Conservation (phyloP, 1,140 invertebrate genomes). For the Pseudomyrmex sp. region DNA sequence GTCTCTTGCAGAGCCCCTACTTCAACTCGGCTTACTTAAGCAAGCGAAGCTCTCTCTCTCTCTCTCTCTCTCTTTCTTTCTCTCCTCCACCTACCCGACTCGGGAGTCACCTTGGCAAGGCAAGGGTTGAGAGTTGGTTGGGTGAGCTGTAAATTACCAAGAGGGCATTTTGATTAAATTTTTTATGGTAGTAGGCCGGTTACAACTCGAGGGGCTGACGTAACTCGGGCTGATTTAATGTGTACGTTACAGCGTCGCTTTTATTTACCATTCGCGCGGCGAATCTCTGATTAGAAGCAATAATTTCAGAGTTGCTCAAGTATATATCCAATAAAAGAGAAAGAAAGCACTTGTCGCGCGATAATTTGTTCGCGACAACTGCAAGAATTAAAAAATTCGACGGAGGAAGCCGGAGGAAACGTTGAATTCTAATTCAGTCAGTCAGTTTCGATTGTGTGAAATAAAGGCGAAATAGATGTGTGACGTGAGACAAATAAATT, state of each 20-base stretch:
- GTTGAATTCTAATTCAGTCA: neutral
- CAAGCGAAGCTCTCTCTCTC: slow-evolving; percentile 19
- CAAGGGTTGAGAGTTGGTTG: slow-evolving; percentile 77
- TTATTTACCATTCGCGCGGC: slow-evolving; percentile 71
- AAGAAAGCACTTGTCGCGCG: slow-evolving; percentile 4
- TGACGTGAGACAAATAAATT: too few species aligned
- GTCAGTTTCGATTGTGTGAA: neutral
- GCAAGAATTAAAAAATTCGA: slow-evolving; percentile 13
- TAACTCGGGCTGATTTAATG: slow-evolving; percentile 81
- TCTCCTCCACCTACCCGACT: slow-evolving; percentile 21
- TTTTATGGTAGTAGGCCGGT: slow-evolving; percentile 82
- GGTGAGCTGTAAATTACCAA: slow-evolving; percentile 83
- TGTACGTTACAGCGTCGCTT: slow-evolving; percentile 58
- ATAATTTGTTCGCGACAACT: slow-evolving; percentile 19
- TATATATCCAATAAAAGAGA: slow-evolving; percentile 5
- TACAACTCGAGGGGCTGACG: slow-evolving; percentile 63
- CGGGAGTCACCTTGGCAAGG: slow-evolving; percentile 44
- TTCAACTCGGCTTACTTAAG: slow-evolving; percentile 57
- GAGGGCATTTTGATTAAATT: slow-evolving; percentile 86
- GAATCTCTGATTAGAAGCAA: slow-evolving; percentile 73
- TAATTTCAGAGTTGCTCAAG: slow-evolving; percentile 54
- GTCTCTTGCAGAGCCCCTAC: slow-evolving; percentile 49
- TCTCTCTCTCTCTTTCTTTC: neutral
- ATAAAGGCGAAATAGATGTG: too few species aligned
- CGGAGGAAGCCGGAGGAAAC: neutral